Base-by-base conservation (phyloP, 2,888 invertebrate species). In the Sarcophaga caerulescens region DNA sequence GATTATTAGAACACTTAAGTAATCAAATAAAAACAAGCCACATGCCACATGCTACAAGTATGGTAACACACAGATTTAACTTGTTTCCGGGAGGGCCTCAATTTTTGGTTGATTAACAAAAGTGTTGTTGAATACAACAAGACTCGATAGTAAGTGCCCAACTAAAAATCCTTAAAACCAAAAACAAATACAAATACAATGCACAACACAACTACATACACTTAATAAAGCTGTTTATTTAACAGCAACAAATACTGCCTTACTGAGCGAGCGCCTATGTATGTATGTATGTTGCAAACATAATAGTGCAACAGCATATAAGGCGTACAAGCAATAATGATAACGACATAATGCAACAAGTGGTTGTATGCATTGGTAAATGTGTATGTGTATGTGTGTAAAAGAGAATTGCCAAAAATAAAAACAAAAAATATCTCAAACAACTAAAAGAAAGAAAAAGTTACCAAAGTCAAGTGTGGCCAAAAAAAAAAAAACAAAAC, bases 391-490 rank as follows among this genome's bases (percentile, higher is more conserved):
- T 76, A 4, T 63, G 11, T 45, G 78, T 19, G 57, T 45, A 63
- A 14, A 57, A 77, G 70, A 82, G 78, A 25, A 81, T 84, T 86
- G 68, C 73, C 74, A 80, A 85, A 86, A 88, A 81, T 77, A 81
- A 86, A 79, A 73, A 71, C 25, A 71, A 52, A 12, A 47, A 52
- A 52, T 14, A 77, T 71, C 1, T 25, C 47, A 52, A 4, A 52
- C 82, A 77, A 71, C 25, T 71, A 52, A 81, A 81, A 77, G 60
- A 81, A 81, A 77, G 63, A 86, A 84, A 85, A 86, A 78, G 84
- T 86, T 86, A 60, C 79, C 81, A 86, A 86, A 86, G 86, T 86
- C 86, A 86, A 86, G 86, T 86, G 84, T 77, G 69, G 71, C 81
- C 74, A 44, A 78, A 87, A 77, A 80, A 45, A 68, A 71, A 68